Percentiles rank a stretch among this genome's conserved stretches.
These are phyloP conservation scores for Mechanitis mazaeus DNA, from an alignment of 2,888 invertebrate genomes.

Conservation along the genomic window DNA sequence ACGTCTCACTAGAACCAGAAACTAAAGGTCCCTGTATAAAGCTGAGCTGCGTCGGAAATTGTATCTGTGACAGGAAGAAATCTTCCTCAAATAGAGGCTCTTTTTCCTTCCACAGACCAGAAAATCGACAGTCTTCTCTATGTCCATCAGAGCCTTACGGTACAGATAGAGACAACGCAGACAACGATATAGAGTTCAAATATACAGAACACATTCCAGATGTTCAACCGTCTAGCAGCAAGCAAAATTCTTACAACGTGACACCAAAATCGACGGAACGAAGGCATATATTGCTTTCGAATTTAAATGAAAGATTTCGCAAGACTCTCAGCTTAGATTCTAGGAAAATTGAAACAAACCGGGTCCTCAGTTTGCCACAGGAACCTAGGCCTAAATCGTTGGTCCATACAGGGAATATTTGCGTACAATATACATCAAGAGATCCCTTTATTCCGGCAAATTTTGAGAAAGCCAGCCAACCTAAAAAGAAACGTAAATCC, in stretches of 20 bases:
- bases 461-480: constrained; percentile 60
- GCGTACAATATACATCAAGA: constrained; percentile 53
- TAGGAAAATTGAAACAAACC: constrained; percentile 62
- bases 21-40: constrained; percentile 50
- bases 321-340: constrained; percentile 73
- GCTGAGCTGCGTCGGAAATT: constrained; percentile 60
- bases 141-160: constrained; percentile 54
- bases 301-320: constrained; percentile 68
- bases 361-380: constrained; percentile 54
- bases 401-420: constrained; percentile 63
- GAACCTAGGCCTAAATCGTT: constrained; percentile 67
- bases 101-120: constrained; percentile 65
- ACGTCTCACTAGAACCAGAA: constrained; percentile 55
- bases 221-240: constrained; percentile 63
- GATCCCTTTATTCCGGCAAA: constrained; percentile 55
- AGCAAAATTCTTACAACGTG: constrained; percentile 63
- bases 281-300: constrained; percentile 61
- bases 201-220: constrained; percentile 69
- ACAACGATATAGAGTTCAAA: constrained; percentile 70
- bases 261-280: constrained; percentile 69
- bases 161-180: constrained; percentile 52
- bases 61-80: constrained; percentile 62
- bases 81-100: constrained; percentile 61
- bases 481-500: constrained; percentile 70
- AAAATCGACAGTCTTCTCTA: constrained; percentile 50